Conservation (phyloP, 2,888 invertebrate genomes). For the Baccha elongata region DNA sequence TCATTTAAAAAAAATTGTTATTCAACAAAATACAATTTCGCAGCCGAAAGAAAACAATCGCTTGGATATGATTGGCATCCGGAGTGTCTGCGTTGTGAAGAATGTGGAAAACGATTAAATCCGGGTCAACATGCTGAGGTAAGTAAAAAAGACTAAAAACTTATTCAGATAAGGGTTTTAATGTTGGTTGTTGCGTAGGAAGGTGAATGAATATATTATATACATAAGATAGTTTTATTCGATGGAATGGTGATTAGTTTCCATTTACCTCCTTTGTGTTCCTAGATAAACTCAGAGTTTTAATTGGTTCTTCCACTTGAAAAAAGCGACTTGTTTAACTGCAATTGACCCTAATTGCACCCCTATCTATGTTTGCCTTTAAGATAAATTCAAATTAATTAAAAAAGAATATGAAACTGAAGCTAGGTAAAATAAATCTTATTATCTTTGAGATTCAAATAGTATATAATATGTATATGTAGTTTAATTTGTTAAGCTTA, state of each 20-base stretch:
- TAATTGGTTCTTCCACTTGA: slow-evolving; percentile 8
- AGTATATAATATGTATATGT: no score
- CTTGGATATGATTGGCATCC: slow-evolving; percentile 94
- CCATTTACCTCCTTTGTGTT: neutral
- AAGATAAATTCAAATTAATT: neutral
- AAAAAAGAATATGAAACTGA: slow-evolving; percentile 11
- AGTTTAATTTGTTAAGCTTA: no score
- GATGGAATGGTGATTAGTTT: neutral
- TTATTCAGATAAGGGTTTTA: neutral
- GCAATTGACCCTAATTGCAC: slow-evolving; percentile 15
- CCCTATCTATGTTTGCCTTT: neutral
- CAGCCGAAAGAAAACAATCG: slow-evolving; percentile 93
- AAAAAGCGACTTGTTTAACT: neutral
- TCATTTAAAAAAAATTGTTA: slow-evolving; percentile 2
- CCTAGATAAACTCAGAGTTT: slow-evolving; percentile 12
- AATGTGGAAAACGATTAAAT: slow-evolving; percentile 91
- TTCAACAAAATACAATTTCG: slow-evolving; percentile 75
- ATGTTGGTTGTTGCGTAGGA: neutral
- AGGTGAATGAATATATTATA: no score
- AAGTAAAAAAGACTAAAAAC: slow-evolving; percentile 43
- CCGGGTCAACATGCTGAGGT: slow-evolving; percentile 93
- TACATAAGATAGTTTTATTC: slow-evolving; percentile 8
- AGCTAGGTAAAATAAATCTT: slow-evolving; percentile 5
- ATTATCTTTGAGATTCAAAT: neutral
- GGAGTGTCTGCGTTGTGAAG: slow-evolving; percentile 91